Base-by-base conservation (phyloP, 2,797 vertebrate species). In the Periparus ater region DNA sequence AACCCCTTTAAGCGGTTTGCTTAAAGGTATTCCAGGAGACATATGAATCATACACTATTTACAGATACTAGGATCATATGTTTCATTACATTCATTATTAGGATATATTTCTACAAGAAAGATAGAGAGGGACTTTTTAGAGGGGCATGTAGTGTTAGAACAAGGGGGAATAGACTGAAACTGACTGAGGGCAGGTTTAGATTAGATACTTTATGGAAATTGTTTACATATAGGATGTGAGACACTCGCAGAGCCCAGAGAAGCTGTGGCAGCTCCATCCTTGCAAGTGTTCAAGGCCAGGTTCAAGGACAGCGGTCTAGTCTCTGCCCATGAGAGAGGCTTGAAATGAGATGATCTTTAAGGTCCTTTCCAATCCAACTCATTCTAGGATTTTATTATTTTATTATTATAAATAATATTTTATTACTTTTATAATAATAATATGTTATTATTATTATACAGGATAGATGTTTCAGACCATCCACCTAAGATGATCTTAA, bases 1-100 rank as follows among this genome's bases (percentile, higher is more conserved):
- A 60, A 12, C 6, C 13, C 18, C 21, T 17, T 50, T 54, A n/a
- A n/a, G 50, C 10, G 4, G 3, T 36, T 38, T 40, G 17, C 19
- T 22, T 86, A 21, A 36, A n/a, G 60, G 26, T 53, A 9, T 51
- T 63, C 16, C 7, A 7, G 25, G 66, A 16, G n/a, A 75, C 9
- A 38, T 7, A 8, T 0, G 6, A 40, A 36, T 25, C 15, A 17
- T 11, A 3, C 26, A 5, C 5, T 44, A 2, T 17, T 60, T 73
- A 50, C 6, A 3, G 12, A 10, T 17, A 27, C 3, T 36, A 14
- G 22, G 14, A 8, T 66, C 19, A 3, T 21, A 3, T 36, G 8
- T 42, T 42, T 60, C 16, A 18, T 29, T 54, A 4, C 11, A 53
- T 21, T 53, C 53, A 9, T 32, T 27, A 4, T 71, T 58, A 29